Conservation (phyloP, 1,140 invertebrate species). For the Drosophila bocki region DNA sequence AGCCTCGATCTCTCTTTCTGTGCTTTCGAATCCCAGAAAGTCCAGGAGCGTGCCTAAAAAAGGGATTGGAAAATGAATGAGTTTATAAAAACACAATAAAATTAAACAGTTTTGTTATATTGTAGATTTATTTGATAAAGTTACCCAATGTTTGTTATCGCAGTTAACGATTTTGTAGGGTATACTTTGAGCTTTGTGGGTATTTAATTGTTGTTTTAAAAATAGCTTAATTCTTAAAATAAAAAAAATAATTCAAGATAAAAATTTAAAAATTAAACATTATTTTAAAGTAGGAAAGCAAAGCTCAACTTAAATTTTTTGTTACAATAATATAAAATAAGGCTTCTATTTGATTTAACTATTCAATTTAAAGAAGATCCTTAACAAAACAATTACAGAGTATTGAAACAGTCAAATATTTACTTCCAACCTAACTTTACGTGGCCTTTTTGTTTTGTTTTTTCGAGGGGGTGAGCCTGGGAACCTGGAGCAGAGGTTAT, state of each 20-base stretch:
- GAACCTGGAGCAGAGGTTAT: conserved; percentile 64
- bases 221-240: not conserved
- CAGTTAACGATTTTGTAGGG: not conserved
- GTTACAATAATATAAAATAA: too few relatives aligned
- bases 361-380: not conserved
- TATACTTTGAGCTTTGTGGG: not conserved
- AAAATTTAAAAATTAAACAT: too few relatives aligned
- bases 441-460: not conserved
- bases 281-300: too few relatives aligned
- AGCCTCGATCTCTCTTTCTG: conserved; percentile 1
- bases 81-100: not conserved
- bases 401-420: conserved; percentile 23
- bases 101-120: not conserved
- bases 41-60: conserved; percentile 6
- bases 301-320: too few relatives aligned
- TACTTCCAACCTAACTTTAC: not conserved
- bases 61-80: not conserved
- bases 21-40: conserved; percentile 50
- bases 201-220: not conserved
- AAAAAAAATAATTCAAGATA: too few relatives aligned
- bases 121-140: conserved; percentile 8
- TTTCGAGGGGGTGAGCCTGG: conserved; percentile 46
- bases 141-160: not conserved
- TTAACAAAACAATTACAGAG: not conserved
- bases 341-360: too few relatives aligned